Evolutionary conservation across 2,888 invertebrate species (phyloP).

Genomic region (Apocheima hispidaria): DNA sequence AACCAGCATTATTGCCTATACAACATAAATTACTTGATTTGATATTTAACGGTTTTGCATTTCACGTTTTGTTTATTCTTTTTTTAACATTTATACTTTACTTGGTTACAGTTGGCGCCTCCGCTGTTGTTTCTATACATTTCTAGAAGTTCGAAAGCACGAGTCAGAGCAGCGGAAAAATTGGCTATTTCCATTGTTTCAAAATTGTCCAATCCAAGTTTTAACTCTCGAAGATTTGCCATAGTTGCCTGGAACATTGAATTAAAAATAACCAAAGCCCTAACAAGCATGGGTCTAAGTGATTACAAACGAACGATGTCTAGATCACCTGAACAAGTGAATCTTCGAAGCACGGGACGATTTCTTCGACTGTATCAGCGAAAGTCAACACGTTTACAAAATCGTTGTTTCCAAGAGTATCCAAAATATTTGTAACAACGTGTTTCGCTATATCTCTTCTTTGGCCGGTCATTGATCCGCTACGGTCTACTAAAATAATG

Average conservation of each 20-base stretch:
- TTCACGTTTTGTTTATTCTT: not conserved
- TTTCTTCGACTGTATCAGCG: constrained; percentile 91
- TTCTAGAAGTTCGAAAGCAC: constrained; percentile 95
- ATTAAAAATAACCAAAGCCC: constrained; percentile 11
- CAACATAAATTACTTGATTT: constrained; percentile 35
- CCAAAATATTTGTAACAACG: constrained; percentile 95
- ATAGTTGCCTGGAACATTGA: constrained; percentile 90
- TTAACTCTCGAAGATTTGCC: constrained; percentile 93
- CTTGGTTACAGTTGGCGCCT: constrained; percentile 88
- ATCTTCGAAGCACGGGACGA: constrained; percentile 95
- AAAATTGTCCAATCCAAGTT: constrained; percentile 91
- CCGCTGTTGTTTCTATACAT: constrained; percentile 87
- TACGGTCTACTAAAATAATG: constrained; percentile 93
- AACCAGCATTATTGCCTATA: constrained; percentile 99
- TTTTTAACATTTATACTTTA: constrained; percentile 41
- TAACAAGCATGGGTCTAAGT: not conserved
- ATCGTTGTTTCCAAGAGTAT: constrained; percentile 98
- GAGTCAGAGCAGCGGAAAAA: constrained; percentile 94
- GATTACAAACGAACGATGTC: not conserved
- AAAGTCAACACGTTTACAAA: constrained; percentile 98
- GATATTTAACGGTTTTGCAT: not conserved
- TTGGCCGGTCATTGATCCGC: constrained; percentile 96
- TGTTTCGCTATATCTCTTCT: constrained; percentile 96
- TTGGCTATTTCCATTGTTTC: constrained; percentile 96
- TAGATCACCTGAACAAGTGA: constrained; percentile 93